Evolutionary conservation across 2,888 invertebrate species (phyloP), one percentile per base, ranked within the genome.

Genomic region (Galerucella pusilla): DNA sequence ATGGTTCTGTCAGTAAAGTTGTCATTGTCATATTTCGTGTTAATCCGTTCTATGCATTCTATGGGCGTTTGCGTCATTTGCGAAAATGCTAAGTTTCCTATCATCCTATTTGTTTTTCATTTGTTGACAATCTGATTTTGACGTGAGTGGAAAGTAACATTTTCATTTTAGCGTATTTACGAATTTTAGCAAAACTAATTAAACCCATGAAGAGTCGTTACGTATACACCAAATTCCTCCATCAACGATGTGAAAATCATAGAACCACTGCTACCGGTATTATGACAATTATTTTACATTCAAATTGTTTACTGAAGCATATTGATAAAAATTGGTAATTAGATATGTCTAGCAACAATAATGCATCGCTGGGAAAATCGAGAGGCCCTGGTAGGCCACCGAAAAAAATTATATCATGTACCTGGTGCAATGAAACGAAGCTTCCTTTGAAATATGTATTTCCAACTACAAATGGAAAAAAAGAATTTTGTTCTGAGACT

Each of bases 401-500:
- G 14, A 95, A 95, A 87, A 92, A 93, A 81, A 92, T 91, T 78
- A 87, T 88, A 66, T 88, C 88, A 4, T 96, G 96, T 87, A 95
- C 95, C 25, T 96, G 96, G 96, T 96, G 96, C 86, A 94, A 93
- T 74, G 95, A 96, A 87, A 93, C 92, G 77, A 95, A 94, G 88
- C 92, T 93, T 78, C 93, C 94, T 2, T 87, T 97, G 70, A 96
- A 95, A 85, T 97, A 96, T 88, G 94, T 96, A 46, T 88, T 96
- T 79, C 97, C 96, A 11, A 94, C 94, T 2, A 94, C 94, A 84
- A 94, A 95, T 86, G 96, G 96, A 12, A 96, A 96, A 85, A 96
- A 96, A 85, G 96, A 96, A 85, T 97, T 97, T 87, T 97, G 97
- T 88, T 96, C 97, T 0, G 96, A 96, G 87, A 94, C 93, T 46